Percentiles rank a stretch among this genome's conserved stretches.
Evolutionary conservation across 2,113 vertebrate species (phyloP).

Genomic region (Ptyas mucosa): DNA sequence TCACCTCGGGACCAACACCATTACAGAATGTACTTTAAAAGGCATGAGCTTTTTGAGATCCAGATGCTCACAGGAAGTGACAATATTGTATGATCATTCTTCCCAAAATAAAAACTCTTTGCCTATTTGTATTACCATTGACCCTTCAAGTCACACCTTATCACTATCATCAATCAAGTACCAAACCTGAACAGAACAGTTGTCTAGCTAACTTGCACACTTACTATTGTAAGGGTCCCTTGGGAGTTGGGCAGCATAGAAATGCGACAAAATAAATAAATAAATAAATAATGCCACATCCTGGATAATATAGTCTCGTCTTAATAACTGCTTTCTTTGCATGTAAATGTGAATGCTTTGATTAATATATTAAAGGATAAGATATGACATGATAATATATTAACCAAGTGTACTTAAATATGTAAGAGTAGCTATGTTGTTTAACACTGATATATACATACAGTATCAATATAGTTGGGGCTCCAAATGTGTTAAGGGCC

Average conservation of each 20-base stretch:
- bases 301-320: background rate
- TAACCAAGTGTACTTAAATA: background rate
- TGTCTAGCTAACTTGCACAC: background rate
- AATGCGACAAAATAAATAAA: no score
- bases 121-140: background rate
- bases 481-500: background rate
- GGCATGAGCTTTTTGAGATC: background rate
- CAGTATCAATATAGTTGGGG: no score
- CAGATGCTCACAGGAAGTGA: background rate
- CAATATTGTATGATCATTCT: background rate
- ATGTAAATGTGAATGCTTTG: background rate
- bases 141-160: background rate
- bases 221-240: no score
- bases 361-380: background rate
- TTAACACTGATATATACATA: background rate
- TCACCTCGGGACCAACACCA: background rate
- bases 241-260: no score
- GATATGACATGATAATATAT: background rate
- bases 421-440: background rate
- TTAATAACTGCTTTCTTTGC: background rate
- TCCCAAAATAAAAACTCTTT: background rate
- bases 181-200: background rate
- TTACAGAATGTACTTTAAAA: background rate
- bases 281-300: background rate
- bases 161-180: background rate